These are phyloP conservation scores for Lacanobia wlatinum DNA, from an alignment of 2,888 invertebrate species.

Conservation along the genomic window DNA sequence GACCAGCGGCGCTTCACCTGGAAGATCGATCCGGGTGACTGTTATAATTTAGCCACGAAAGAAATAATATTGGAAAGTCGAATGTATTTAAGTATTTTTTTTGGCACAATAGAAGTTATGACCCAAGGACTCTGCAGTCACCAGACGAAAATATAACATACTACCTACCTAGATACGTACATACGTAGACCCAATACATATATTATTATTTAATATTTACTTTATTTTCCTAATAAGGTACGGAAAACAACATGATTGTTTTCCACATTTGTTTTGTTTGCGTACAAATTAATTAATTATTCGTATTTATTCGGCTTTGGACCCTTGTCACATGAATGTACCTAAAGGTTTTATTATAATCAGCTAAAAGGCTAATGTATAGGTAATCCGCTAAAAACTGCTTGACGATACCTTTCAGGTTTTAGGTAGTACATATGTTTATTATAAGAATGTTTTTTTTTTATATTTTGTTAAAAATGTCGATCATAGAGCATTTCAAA, in stretches of 20 bases:
- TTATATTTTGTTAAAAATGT: too few relatives aligned
- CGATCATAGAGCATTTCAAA: too few relatives aligned
- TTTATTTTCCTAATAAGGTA: not conserved
- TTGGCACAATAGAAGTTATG: too few relatives aligned
- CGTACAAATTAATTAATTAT: conserved; percentile 1
- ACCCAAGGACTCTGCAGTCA: too few relatives aligned
- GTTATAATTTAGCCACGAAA: too few relatives aligned
- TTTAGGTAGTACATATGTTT: not conserved
- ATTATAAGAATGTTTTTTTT: not conserved
- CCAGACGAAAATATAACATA: too few relatives aligned
- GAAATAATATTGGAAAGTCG: too few relatives aligned
- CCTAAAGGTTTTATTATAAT: not conserved
- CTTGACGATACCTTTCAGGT: not conserved
- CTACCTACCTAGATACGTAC: too few relatives aligned
- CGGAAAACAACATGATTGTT: conserved; percentile 20
- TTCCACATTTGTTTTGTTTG: conserved; percentile 23
- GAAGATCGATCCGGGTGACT: too few relatives aligned
- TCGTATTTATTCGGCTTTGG: conserved; percentile 9
- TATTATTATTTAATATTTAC: not conserved
- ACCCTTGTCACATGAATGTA: conserved; percentile 4
- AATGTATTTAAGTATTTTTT: too few relatives aligned
- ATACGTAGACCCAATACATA: too few relatives aligned
- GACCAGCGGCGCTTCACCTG: too few relatives aligned
- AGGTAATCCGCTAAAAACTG: not conserved
- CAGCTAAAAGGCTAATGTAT: conserved; percentile 1